Evolutionary conservation across 1,140 invertebrate genomes (phyloP).

Genomic region (Rhyacophila brunnea): DNA sequence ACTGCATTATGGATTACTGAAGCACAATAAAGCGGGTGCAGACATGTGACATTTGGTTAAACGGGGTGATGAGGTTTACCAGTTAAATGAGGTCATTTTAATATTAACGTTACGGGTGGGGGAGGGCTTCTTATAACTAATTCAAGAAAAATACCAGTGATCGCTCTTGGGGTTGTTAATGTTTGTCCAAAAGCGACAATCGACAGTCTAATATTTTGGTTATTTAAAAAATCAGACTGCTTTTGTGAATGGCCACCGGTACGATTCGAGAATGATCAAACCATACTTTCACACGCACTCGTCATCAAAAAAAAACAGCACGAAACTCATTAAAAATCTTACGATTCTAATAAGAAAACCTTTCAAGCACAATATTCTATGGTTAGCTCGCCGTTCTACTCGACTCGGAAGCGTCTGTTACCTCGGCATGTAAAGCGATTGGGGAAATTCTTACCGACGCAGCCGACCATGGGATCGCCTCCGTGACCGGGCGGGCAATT

Average conservation of each 20-base stretch:
- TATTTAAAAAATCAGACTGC: too few species aligned
- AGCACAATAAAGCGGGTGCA: constrained; percentile 33
- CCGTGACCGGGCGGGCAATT: constrained; percentile 73
- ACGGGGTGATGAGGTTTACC: constrained; percentile 2
- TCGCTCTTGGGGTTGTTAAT: too few species aligned
- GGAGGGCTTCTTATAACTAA: neutral
- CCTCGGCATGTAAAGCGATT: constrained; percentile 1
- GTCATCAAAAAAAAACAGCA: constrained; percentile 15
- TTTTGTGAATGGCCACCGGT: neutral
- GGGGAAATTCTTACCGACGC: constrained; percentile 59
- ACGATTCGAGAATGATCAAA: constrained; percentile 1
- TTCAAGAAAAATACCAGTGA: neutral
- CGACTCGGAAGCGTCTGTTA: constrained; percentile 8
- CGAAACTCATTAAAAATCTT: constrained; percentile 1
- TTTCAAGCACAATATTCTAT: constrained; percentile 19
- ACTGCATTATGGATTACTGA: constrained; percentile 35
- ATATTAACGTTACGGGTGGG: neutral
- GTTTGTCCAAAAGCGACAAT: too few species aligned
- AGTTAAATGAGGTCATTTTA: neutral
- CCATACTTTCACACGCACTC: neutral
- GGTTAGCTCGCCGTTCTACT: constrained; percentile 18
- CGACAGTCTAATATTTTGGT: too few species aligned
- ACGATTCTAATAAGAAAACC: constrained; percentile 5
- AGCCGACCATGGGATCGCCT: constrained; percentile 70
- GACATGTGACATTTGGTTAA: constrained; percentile 14